Percentiles rank a stretch among this genome's conserved stretches.
Conservation (phyloP, 2,888 invertebrate genomes). For the Acanthopleura granulata region DNA sequence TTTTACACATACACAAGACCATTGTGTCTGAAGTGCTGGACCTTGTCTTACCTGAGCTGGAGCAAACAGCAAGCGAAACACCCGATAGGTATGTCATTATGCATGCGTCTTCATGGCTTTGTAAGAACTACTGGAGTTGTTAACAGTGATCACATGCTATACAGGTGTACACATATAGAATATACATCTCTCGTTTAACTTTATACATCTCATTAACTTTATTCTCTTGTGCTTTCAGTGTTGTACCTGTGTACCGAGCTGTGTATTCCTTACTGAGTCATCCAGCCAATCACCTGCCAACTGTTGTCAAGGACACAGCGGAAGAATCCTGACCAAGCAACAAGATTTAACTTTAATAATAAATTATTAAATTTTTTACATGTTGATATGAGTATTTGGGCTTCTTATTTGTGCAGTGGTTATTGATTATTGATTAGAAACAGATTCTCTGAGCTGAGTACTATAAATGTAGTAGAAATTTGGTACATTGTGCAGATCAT, state of each 20-base stretch:
- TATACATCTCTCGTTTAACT: too few species aligned
- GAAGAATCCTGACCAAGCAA: background rate
- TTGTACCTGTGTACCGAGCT: conserved; percentile 33
- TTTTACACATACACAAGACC: conserved; percentile 31
- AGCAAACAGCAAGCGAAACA: conserved; percentile 32
- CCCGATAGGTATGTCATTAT: conserved; percentile 23
- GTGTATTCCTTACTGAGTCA: conserved; percentile 40
- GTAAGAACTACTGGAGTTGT: too few species aligned
- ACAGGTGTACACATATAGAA: background rate
- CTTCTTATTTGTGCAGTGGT: too few species aligned
- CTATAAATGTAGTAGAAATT: too few species aligned
- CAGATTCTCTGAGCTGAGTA: too few species aligned
- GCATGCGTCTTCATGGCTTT: background rate
- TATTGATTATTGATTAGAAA: too few species aligned
- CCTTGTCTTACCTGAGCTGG: conserved; percentile 34
- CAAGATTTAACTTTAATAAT: too few species aligned
- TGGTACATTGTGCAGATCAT: too few species aligned
- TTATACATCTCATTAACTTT: too few species aligned
- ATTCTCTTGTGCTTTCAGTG: conserved; percentile 38
- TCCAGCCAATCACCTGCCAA: conserved; percentile 35
- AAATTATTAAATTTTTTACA: too few species aligned
- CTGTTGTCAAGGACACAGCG: conserved; percentile 39
- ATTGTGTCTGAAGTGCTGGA: conserved; percentile 30
- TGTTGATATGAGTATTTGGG: too few species aligned
- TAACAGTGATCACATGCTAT: background rate